Base-by-base conservation (phyloP, 2,888 invertebrate species). In the Endotricha flammealis region DNA sequence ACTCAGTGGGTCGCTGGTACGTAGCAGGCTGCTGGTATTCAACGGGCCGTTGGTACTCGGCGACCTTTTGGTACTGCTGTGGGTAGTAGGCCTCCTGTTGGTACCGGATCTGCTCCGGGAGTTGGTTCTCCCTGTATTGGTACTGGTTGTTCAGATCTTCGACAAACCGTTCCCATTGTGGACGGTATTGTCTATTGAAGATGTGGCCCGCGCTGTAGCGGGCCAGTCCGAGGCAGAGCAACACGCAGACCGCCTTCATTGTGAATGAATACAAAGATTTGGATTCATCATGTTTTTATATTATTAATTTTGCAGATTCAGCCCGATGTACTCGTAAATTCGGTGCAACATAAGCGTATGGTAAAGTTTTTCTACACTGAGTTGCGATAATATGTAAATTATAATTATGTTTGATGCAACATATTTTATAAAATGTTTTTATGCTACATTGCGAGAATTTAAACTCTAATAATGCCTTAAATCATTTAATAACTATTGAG, bases 221-320 rank as follows among this genome's bases (percentile, higher is more conserved):
- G 45, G 68, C 68, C 44, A 85, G 60, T 12, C 70, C 66, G 36
- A 83, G 62, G 63, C 76, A 80, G 57, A 82, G 53, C 34, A 82
- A 48, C 36, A 71, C 49, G 57, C 62, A 65, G 53, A 62, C 65
- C 50, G 73, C 71, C 72, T 75, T 83, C 85, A 85, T 85, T 50
- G 56, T 82, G 72, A 37, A 42, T 37, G 48, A 57, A 50, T 63
- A 65, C 70, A 48, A 35, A 16, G 39, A 43, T 37, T 17, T 27
- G 25, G 20, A 14, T 32, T n/a, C 17, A 3, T 9, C 4, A 7
- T 32, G 46, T 49, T 57, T 76, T 66, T 76, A 76, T 73, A 71
- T n/a, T 44, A 24, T 27, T 37, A 40, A 32, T 50, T 45, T 41
- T 53, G 64, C 44, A 2, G 29, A 55, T 29, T 68, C 59, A 64